Conservation (phyloP, 2,888 invertebrate species). For the Patella pellucida region DNA sequence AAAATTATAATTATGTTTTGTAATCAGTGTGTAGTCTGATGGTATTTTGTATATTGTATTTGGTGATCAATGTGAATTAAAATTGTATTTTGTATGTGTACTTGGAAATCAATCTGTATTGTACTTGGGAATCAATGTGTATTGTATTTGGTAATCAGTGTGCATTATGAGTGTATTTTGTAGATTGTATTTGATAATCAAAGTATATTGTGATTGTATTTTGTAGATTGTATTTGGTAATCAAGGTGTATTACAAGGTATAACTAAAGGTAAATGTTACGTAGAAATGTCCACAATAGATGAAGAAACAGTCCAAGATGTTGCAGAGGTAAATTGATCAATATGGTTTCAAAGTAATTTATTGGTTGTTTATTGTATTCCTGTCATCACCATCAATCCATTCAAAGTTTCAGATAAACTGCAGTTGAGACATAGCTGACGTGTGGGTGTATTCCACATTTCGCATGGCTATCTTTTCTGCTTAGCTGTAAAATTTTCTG, state of each 20-base stretch:
- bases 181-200: constrained; percentile 97
- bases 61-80: constrained; percentile 93
- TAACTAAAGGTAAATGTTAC: constrained; percentile 85
- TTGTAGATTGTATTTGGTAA: constrained; percentile 94
- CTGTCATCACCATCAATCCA: too few species aligned
- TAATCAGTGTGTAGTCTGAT: constrained; percentile 89
- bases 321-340: constrained; percentile 78
- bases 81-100: constrained; percentile 57
- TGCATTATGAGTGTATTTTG: constrained; percentile 77
- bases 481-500: too few species aligned
- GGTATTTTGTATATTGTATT: constrained; percentile 84
- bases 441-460: too few species aligned
- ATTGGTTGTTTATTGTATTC: too few species aligned
- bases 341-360: too few species aligned
- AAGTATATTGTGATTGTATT: constrained; percentile 81
- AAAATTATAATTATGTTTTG: constrained; percentile 85
- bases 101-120: too few species aligned
- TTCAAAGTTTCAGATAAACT: too few species aligned
- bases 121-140: background rate
- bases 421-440: too few species aligned
- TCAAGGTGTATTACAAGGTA: constrained; percentile 89
- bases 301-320: constrained; percentile 92
- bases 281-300: constrained; percentile 98
- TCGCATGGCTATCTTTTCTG: too few species aligned
- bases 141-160: constrained; percentile 91